Conservation (phyloP, 2,888 invertebrate species). For the Drosophila quinaria region DNA sequence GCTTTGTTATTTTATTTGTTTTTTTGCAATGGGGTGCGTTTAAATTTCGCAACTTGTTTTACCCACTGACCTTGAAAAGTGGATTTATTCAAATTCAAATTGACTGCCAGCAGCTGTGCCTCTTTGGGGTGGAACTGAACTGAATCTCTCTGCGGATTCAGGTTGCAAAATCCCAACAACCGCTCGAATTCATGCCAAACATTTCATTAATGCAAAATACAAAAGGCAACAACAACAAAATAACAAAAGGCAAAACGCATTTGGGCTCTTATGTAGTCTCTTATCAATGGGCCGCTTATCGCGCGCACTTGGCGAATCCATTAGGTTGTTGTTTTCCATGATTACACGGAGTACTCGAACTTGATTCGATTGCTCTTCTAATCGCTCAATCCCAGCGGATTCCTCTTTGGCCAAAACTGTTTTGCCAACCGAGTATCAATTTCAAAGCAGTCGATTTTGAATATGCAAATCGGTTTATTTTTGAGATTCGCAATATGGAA, state of each 20-base stretch:
- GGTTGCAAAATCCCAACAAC: slow-evolving; percentile 52
- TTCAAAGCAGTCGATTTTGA: slow-evolving; percentile 44
- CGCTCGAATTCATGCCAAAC: slow-evolving; percentile 49
- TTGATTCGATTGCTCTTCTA: slow-evolving; percentile 63
- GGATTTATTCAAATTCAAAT: slow-evolving; percentile 70
- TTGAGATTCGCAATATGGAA: slow-evolving; percentile 24
- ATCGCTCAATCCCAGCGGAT: slow-evolving; percentile 69
- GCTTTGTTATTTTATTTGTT: slow-evolving; percentile 31
- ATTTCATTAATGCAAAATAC: slow-evolving; percentile 52
- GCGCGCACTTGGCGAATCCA: slow-evolving; percentile 51
- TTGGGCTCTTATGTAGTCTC: slow-evolving; percentile 30
- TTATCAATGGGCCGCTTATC: slow-evolving; percentile 68
- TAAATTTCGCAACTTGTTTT: slow-evolving; percentile 78
- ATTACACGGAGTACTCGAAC: slow-evolving; percentile 23
- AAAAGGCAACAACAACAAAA: slow-evolving; percentile 34
- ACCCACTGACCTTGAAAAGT: slow-evolving; percentile 85
- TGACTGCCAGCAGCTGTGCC: slow-evolving; percentile 64
- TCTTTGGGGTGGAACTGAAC: slow-evolving; percentile 57
- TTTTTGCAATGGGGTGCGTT: slow-evolving; percentile 58
- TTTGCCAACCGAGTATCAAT: slow-evolving; percentile 54
- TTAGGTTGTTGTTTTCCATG: slow-evolving; percentile 51
- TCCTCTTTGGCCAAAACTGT: slow-evolving; percentile 37
- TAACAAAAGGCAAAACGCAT: slow-evolving; percentile 28
- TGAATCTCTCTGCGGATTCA: slow-evolving; percentile 36
- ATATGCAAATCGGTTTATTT: slow-evolving; percentile 54